Conservation (phyloP, 2,113 vertebrate genomes). For the Pterocles orientalis region DNA sequence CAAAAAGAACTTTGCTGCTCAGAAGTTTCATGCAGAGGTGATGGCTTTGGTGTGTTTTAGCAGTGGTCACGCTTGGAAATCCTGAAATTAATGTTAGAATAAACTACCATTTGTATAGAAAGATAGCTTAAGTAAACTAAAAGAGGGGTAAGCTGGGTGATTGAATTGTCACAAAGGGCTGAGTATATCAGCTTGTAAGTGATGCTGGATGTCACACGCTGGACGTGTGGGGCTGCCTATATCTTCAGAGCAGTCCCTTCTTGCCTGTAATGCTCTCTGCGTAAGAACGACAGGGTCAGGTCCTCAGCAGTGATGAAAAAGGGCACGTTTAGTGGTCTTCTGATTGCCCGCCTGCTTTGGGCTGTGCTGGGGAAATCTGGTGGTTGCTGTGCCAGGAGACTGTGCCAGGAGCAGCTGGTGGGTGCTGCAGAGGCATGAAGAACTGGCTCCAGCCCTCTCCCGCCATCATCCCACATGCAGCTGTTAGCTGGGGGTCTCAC, state of each 20-base stretch:
- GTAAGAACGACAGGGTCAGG: background rate
- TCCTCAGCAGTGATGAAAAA: background rate
- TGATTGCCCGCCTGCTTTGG: background rate
- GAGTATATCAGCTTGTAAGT: background rate
- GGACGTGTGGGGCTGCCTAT: background rate
- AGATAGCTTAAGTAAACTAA: background rate
- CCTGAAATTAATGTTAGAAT: background rate
- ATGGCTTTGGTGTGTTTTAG: background rate
- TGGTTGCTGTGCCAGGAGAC: background rate
- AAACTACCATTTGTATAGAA: background rate
- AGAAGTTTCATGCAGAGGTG: background rate
- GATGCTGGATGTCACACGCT: accelerated
- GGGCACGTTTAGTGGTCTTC: accelerated
- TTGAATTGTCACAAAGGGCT: background rate
- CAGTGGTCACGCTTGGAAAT: background rate
- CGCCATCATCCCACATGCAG: accelerated
- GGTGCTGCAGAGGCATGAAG: background rate
- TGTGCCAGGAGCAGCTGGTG: background rate
- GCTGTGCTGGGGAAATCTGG: background rate
- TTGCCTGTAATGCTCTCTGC: background rate
- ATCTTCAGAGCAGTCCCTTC: background rate
- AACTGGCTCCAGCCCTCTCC: background rate
- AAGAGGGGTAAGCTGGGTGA: background rate
- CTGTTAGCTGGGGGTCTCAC: background rate
- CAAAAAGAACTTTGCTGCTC: background rate